Base-by-base conservation (phyloP, 2,113 vertebrate species). In the Antidorcas marsupialis region DNA sequence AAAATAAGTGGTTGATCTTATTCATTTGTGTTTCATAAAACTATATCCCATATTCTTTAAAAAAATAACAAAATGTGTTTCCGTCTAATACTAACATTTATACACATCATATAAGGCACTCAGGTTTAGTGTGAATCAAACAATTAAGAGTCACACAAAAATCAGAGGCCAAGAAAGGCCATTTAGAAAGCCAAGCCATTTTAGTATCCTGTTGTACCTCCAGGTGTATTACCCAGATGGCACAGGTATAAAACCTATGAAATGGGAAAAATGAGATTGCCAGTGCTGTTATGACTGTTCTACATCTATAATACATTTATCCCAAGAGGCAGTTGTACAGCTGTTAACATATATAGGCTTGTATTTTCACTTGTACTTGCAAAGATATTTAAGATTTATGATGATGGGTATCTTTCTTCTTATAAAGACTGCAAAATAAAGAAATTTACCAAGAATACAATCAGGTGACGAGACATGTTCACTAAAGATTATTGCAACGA, bases 331-430 rank as follows among this genome's bases (percentile, higher is more conserved):
- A 98, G 76, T 97, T 98, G 98, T 99, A 98, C 98, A 99, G 98
- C 98, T 99, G 98, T 98, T 99, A 98, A 98, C 98, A 98, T 98
- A 99, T 98, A 98, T 98, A 98, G 94, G 96, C 94, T 98, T 99
- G 97, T 97, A 98, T 99, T 98, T 99, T 99, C 97, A 97, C 98
- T 98, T 98, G 98, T 97, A 98, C 94, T 98, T 99, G 98, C 98
- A 96, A 97, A 98, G 97, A 97, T 98, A 98, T 97, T 98, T 98
- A 98, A 98, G 98, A 98, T 99, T 99, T 98, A 99, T 98, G 96
- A 86, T 98, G 98, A 99, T 99, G 96, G 96, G 98, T 98, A 98
- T 98, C 95, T 81, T 98, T 98, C 94, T 91, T 91, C 87, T 95
- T 96, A 98, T 99, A 98, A 98, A 98, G 98, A 98, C 98, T 98